A percentile compares a stretch with the other conserved stretches of the same genome.
Evolutionary conservation across 2,113 vertebrate genomes (phyloP).

Genomic region (Stictonetta naevosa): DNA sequence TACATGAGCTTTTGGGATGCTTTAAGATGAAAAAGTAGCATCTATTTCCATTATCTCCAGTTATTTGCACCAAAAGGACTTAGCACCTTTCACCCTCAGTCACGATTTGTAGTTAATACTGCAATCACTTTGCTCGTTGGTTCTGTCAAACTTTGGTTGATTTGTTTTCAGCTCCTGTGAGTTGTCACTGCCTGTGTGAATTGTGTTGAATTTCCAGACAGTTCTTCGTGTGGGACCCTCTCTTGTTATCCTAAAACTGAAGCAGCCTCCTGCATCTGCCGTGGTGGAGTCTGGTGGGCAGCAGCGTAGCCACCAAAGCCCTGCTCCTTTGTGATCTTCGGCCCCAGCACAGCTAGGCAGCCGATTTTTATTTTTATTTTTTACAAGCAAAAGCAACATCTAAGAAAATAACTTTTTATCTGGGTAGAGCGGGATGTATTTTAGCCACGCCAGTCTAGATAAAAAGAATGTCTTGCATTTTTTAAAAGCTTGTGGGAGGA

Average conservation of each 20-base stretch:
- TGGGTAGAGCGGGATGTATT: constrained; percentile 9
- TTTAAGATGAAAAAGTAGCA: not conserved
- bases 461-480: constrained; percentile 64
- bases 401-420: constrained; percentile 50
- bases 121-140: not conserved
- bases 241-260: not conserved
- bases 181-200: not conserved
- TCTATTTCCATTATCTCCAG: not conserved
- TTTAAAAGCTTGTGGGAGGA: constrained; percentile 64
- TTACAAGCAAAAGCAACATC: not conserved
- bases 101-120: not conserved
- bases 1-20: not conserved
- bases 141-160: not conserved
- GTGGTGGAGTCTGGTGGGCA: not conserved
- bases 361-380: not conserved
- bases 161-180: not conserved
- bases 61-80: not conserved
- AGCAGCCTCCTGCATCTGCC: not conserved
- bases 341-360: not conserved
- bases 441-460: constrained; percentile 53
- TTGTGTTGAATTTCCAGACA: not conserved
- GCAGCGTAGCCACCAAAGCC: not conserved
- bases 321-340: not conserved
- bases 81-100: not conserved
- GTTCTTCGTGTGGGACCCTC: not conserved